Percentiles rank a stretch among this genome's conserved stretches.
Conservation (phyloP, 2,113 vertebrate species). For the Madoqua kirkii region DNA sequence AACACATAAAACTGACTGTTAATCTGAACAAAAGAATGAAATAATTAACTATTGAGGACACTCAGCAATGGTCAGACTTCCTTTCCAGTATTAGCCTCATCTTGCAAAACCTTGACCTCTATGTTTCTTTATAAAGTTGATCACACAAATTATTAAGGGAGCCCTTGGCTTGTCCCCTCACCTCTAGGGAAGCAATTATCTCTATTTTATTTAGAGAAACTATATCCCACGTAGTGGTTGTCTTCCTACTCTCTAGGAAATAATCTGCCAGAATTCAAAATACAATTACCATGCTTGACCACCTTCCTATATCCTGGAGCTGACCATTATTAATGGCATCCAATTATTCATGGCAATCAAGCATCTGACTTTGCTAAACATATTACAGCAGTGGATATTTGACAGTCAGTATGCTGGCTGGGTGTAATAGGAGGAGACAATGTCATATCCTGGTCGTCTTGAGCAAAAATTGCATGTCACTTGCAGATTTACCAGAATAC, state of each 20-base stretch:
- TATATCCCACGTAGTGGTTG: neutral
- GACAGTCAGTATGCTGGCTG: constrained; percentile 35
- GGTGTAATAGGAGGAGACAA: constrained; percentile 20
- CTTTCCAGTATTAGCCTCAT: neutral
- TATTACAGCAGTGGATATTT: constrained; percentile 35
- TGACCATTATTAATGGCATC: constrained; percentile 65
- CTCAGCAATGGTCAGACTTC: neutral
- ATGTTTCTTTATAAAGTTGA: neutral
- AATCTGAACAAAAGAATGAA: neutral
- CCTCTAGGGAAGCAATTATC: constrained; percentile 39
- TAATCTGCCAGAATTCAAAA: constrained; percentile 60
- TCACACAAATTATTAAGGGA: neutral
- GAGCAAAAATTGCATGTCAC: constrained; percentile 33
- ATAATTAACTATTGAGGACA: neutral
- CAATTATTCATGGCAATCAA: constrained; percentile 64
- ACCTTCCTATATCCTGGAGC: constrained; percentile 44
- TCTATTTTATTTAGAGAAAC: constrained; percentile 11
- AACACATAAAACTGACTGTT: neutral
- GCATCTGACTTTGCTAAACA: constrained; percentile 43
- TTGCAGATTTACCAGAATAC: constrained; percentile 6
- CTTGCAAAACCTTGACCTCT: constrained; percentile 25
- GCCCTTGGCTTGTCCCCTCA: neutral
- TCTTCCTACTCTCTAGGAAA: constrained; percentile 52
- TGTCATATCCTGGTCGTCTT: constrained; percentile 24
- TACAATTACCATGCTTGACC: constrained; percentile 46